Evolutionary conservation across 2,797 vertebrate genomes (phyloP), one percentile per base, ranked within the genome.

Genomic region (Pygocentrus nattereri): DNA sequence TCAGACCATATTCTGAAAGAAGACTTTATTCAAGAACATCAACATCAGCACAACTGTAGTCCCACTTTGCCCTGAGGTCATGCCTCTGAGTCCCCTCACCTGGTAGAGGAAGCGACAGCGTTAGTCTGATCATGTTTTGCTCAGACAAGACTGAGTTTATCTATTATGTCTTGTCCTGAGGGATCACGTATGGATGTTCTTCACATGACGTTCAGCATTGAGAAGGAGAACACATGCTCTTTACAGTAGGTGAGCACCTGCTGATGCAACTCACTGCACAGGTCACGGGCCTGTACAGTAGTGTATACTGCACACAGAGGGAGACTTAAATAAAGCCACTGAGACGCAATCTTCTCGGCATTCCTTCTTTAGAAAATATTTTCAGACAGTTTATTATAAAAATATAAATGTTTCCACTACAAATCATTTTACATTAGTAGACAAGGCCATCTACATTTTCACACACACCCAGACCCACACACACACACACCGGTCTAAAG

Each of bases 381-480:
- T 99, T 97, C 95, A 95, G 95, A 97, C 96, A 96, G 97, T 99
- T 99, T 99, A 99, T 99, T 99, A 99, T 98, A 99, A 99, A 99
- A 99, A 99, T 99, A 99, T 98, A 99, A 98, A 98, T 97, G 97
- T 97, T 98, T 97, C 96, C 97, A 99, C 97, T 99, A 99, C 97
- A 99, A 99, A 99, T 98, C 95, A 97, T 96, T 98, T 97, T 97
- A 98, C 97, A 98, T 99, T 98, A 99, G 97, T 98, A 97, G 96
- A 94, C 93, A 95, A 97, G 96, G 96, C 96, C 95, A 97, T 98
- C 97, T 97, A 98, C 95, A 96, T 96, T 97, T 97, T 93, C 92
- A 94, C 87, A 92, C 73, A 67, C 76, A 72, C 79, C 41, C 61
- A 79, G 68, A 69, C 90, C 91, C 87, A 90, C 91, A 81, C 90